Percentiles rank a stretch among this genome's conserved stretches.
phyloP scores from a whole-genome alignment of 2,113 vertebrate species.

The Pipa parva region DNA sequence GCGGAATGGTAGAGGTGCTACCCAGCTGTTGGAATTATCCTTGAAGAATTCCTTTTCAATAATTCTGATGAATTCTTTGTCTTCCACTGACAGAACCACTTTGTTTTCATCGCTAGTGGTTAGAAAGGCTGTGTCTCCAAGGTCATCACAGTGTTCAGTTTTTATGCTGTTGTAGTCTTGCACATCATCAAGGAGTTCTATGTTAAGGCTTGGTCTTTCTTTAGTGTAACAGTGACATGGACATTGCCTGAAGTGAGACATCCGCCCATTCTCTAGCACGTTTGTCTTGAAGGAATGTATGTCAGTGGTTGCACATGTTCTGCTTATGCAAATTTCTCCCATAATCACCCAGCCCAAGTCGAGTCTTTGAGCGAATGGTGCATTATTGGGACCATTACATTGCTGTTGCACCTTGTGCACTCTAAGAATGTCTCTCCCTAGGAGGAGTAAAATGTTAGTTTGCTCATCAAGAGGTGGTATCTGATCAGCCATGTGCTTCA shows the following conservation, averaged over 20 bases:
- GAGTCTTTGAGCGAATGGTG: neutral
- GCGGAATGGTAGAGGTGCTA: neutral
- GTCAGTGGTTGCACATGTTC: no score
- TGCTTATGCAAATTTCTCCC: no score
- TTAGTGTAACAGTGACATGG: no score
- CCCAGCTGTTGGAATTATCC: neutral
- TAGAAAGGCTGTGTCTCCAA: neutral
- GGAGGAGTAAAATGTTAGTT: neutral
- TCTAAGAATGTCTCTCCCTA: neutral
- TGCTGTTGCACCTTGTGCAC: neutral
- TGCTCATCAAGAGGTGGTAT: neutral
- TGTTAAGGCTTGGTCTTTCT: no score
- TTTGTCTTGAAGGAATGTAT: no score
- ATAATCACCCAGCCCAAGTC: no score
- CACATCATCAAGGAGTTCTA: no score
- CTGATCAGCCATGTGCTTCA: neutral
- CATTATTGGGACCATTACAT: neutral
- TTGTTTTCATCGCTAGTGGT: neutral
- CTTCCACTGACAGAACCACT: neutral
- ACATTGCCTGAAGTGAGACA: no score
- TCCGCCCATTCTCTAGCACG: no score
- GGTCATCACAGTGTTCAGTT: neutral
- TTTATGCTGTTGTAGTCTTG: no score
- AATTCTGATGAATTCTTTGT: neutral
- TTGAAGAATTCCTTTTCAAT: neutral